Evolutionary conservation across 2,113 vertebrate genomes (phyloP), one percentile per base, ranked within the genome.

Genomic region (Pygathrix nemaeus): DNA sequence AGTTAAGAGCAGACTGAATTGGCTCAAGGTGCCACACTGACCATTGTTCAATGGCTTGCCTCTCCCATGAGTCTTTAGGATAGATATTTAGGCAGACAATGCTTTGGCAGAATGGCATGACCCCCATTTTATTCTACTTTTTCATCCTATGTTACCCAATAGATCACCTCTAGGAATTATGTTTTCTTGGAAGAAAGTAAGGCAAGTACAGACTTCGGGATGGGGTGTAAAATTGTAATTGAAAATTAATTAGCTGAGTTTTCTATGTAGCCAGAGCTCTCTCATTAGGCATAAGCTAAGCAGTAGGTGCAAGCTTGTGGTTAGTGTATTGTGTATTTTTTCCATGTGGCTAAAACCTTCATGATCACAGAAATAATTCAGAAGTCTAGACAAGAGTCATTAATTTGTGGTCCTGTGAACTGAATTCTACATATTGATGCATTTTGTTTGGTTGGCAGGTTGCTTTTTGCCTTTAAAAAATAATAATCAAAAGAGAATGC

Each of bases 111-210:
- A 72, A 25, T 70, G 55, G 45, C 80, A 70, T 21, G 21, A 81
- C 45, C 64, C 38, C 38, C 35, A 59, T 27, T 66, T 82, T 55
- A 27, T 70, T 70, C 61, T 80, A 75, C 10, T 38, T 94, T 75
- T 85, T 64, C 55, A 94, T 88, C 66, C 57, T 59, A 13, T 30
- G 23, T 83, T 68, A 88, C 75, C 70, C 82, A 94, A 85, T 25
- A 87, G 57, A 66, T 92, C 89, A 93, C 59, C 92, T 96, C 68
- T 88, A 97, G 80, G n/a, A 93, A 96, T 61, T 86, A 72, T 43
- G 43, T 95, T 93, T 96, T 88, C 94, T 92, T 96, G 76, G 52
- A 73, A 94, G 88, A 96, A 96, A 20, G 30, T 83, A 48, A 50
- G 79, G 32, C 48, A 80, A 83, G 18, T 90, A 43, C 8, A 93